phyloP scores from a whole-genome alignment of 2,797 vertebrate species.

The Anguilla anguilla region DNA sequence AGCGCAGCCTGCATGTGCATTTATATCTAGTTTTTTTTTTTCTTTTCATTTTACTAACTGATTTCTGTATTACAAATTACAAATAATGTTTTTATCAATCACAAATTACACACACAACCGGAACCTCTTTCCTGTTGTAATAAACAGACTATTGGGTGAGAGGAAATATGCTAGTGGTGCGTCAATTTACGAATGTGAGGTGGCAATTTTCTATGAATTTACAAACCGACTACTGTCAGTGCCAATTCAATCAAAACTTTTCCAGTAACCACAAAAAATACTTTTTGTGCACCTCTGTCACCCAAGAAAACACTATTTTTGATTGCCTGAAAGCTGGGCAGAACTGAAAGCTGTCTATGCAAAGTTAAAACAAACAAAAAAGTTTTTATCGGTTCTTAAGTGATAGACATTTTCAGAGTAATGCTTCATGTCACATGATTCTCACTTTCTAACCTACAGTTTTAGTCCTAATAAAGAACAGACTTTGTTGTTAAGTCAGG shows the following conservation, averaged over 20 bases:
- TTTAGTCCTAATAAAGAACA: neutral
- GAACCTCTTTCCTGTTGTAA: neutral
- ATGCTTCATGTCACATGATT: neutral
- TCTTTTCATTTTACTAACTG: neutral
- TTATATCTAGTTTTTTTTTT: neutral
- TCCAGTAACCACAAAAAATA: slow-evolving; percentile 22
- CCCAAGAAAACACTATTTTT: slow-evolving; percentile 13
- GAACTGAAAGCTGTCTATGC: slow-evolving; percentile 14
- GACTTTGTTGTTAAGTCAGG: too few relatives aligned
- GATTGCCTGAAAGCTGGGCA: slow-evolving; percentile 23
- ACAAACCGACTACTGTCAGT: slow-evolving; percentile 15
- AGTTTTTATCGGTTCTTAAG: neutral
- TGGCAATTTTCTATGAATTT: slow-evolving; percentile 30
- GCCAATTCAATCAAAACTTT: slow-evolving; percentile 30
- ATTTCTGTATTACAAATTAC: neutral
- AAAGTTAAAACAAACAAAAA: slow-evolving; percentile 23
- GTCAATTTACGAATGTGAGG: slow-evolving; percentile 22
- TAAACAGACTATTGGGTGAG: neutral
- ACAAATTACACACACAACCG: neutral
- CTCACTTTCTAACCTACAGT: neutral
- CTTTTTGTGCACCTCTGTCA: neutral
- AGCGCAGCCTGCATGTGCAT: neutral
- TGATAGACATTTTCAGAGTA: neutral
- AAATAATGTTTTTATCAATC: neutral
- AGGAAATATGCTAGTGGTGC: slow-evolving; percentile 26